These are phyloP conservation scores for Fregata magnificens DNA, from an alignment of 2,113 vertebrate genomes.

Conservation along the genomic window DNA sequence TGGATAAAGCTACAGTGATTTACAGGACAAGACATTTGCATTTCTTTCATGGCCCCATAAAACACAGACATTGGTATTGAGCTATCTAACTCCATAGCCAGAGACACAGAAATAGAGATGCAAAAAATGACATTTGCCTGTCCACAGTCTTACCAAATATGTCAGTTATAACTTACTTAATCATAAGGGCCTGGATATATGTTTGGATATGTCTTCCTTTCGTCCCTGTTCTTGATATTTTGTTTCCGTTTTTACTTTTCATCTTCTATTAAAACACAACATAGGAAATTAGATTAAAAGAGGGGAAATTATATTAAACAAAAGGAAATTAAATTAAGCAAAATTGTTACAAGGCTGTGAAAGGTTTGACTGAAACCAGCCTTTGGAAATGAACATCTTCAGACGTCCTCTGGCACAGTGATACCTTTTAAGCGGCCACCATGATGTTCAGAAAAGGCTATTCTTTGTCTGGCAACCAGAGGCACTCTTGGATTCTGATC, in stretches of 20 bases:
- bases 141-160: background rate
- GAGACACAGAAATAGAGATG: background rate
- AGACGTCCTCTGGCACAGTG: background rate
- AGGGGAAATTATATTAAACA: slow-evolving; percentile 46
- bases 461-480: background rate
- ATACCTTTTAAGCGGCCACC: background rate
- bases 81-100: background rate
- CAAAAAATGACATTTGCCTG: background rate
- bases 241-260: slow-evolving; percentile 49
- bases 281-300: slow-evolving; percentile 58
- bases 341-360: slow-evolving; percentile 49
- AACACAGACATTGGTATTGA: background rate
- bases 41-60: background rate
- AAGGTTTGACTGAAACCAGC: slow-evolving; percentile 61
- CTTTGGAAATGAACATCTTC: slow-evolving; percentile 27
- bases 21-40: background rate
- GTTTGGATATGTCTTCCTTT: background rate
- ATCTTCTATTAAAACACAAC: slow-evolving; percentile 56
- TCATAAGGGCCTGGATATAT: background rate
- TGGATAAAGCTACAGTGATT: background rate
- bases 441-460: background rate
- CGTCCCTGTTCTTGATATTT: background rate
- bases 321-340: slow-evolving; percentile 68
- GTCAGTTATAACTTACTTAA: background rate
- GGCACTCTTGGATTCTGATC: background rate